Percentiles rank a stretch among this genome's conserved stretches.
These are phyloP conservation scores for Crioceris asparagi DNA, from an alignment of 2,888 invertebrate species.

Conservation along the genomic window DNA sequence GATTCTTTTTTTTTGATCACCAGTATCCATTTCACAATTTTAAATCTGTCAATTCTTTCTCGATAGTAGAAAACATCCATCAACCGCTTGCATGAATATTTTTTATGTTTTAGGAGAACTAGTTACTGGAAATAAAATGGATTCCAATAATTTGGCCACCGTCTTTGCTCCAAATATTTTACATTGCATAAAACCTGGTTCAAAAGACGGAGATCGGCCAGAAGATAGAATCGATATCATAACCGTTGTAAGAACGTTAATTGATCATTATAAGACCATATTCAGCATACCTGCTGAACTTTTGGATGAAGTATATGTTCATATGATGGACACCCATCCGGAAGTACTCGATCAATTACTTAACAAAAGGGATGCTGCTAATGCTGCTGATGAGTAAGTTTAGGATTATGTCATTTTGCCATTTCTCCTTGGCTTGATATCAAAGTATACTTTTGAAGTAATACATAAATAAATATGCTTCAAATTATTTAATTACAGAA, in stretches of 20 bases:
- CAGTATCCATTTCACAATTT: too few relatives aligned
- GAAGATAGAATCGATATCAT: conserved; percentile 81
- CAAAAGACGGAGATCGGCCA: conserved; percentile 48
- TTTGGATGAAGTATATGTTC: conserved; percentile 76
- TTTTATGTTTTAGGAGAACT: conserved; percentile 39
- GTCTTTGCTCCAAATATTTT: conserved; percentile 91
- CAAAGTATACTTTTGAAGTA: too few relatives aligned
- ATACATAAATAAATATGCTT: too few relatives aligned
- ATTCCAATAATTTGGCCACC: conserved; percentile 82
- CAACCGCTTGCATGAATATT: not conserved
- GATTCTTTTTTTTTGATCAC: too few relatives aligned
- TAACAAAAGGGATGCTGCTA: conserved; percentile 36
- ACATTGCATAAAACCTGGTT: conserved; percentile 57
- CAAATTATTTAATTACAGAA: too few relatives aligned
- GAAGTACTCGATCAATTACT: conserved; percentile 63
- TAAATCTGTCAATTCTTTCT: too few relatives aligned
- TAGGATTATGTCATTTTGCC: too few relatives aligned
- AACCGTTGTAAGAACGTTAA: conserved; percentile 72
- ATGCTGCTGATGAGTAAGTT: conserved; percentile 39
- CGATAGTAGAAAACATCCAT: too few relatives aligned
- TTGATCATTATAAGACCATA: conserved; percentile 61
- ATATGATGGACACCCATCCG: conserved; percentile 77
- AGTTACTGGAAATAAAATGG: conserved; percentile 84
- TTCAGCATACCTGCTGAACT: conserved; percentile 70
- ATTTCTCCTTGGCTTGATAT: too few relatives aligned